A percentile compares a stretch with the other conserved stretches of the same genome.
phyloP scores from a whole-genome alignment of 2,888 invertebrate species.

The Osedax frankpressi region DNA sequence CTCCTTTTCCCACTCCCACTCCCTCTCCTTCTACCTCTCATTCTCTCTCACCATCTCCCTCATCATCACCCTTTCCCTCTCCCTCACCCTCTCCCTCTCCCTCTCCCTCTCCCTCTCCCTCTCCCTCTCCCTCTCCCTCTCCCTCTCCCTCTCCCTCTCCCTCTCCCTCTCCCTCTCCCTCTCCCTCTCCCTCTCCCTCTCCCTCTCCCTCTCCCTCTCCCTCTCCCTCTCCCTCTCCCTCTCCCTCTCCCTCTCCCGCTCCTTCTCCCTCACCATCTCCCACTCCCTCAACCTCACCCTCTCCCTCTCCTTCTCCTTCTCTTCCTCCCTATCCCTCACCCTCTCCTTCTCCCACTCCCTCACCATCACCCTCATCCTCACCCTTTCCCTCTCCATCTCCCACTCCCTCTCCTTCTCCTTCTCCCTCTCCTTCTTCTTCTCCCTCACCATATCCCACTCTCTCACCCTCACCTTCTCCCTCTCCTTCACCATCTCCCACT shows the following conservation, averaged over 20 bases:
- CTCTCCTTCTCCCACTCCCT: background rate
- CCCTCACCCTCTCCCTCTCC: conserved; percentile 2
- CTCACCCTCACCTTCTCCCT: background rate
- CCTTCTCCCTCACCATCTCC: background rate
- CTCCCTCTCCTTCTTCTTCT: too few relatives aligned
- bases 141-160: conserved; percentile 2
- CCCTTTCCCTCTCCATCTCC: background rate
- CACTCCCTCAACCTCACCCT: background rate
- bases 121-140: conserved; percentile 7
- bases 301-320: conserved; percentile 10
- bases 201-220: conserved; percentile 10
- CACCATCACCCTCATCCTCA: background rate
- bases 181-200: background rate
- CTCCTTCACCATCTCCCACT: background rate
- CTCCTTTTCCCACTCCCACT: conserved; percentile 13
- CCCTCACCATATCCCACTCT: background rate
- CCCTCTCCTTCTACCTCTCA: conserved; percentile 16
- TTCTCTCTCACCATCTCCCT: background rate
- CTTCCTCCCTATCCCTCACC: background rate
- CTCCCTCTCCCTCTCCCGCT: background rate
- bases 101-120: conserved; percentile 6
- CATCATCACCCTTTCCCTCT: background rate
- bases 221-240: background rate
- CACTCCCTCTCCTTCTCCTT: background rate
- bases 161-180: background rate